Evolutionary conservation across 2,797 vertebrate genomes (phyloP), one percentile per base, ranked within the genome.

Genomic region (Falco novaeseelandiae): DNA sequence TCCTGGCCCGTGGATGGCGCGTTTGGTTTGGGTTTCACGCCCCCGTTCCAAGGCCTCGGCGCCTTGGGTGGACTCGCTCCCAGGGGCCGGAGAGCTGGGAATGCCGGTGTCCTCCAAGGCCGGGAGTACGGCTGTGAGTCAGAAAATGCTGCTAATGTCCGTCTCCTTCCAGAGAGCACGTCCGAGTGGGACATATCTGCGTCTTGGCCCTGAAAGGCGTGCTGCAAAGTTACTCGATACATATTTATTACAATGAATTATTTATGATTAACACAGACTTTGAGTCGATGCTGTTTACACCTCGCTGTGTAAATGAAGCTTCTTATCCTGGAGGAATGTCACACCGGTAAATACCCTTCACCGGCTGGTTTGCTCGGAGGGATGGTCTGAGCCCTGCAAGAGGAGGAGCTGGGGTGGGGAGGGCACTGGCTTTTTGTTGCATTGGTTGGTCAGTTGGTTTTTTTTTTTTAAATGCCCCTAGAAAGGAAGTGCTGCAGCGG

Each of bases 171-270:
- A 46, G 95, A 91, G 92, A 67, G 97, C 95, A 87, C 97, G 58
- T 76, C 55, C 20, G 96, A 90, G 90, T 76, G 97, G 92, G 96
- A 98, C 98, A 93, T 96, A 96, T 97, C 98, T 95, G 97, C 98
- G 93, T 97, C 98, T 97, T 95, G 96, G 98, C 98, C 98, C 99
- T 98, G 42, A 76, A 95, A 44, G 71, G 97, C 97, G 98, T 99
- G 99, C 99, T 99, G 99, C 98, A 98, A 98, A 99, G 98, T 99
- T 98, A 99, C 98, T 99, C 98, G 99, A 97, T 97, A 96, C 97
- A 97, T 99, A 99, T 99, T 99, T 99, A 99, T 99, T 99, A 99
- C 98, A 98, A 98, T 99, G 99, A 99, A 98, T 99, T 99, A 99
- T 99, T 99, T 99, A 99, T 99, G 99, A 98, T 99, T 99, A 99